A percentile compares a stretch with the other conserved stretches of the same genome.
phyloP scores from a whole-genome alignment of 2,888 invertebrate genomes.

The Pseudococcus longispinus region DNA sequence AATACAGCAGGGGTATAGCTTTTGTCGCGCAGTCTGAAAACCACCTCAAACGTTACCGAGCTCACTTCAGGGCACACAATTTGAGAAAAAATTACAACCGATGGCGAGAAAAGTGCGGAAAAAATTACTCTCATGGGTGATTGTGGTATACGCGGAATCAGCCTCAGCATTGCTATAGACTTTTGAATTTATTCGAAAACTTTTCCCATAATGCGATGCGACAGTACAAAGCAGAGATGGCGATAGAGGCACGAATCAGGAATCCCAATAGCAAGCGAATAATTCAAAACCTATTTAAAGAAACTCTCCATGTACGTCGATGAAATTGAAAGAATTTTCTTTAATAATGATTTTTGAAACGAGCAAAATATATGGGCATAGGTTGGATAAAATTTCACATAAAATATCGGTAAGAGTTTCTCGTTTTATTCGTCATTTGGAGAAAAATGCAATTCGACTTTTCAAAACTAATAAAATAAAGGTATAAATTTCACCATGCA shows the following conservation, averaged over 20 bases:
- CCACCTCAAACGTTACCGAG: background rate
- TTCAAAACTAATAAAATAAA: slow-evolving; percentile 12
- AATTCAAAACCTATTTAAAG: background rate
- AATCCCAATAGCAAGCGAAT: background rate
- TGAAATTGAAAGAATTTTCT: background rate
- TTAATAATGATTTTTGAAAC: background rate
- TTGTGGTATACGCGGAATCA: background rate
- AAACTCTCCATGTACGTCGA: background rate
- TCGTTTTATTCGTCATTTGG: background rate
- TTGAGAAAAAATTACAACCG: background rate
- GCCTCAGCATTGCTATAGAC: background rate
- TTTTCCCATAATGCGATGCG: slow-evolving; percentile 24
- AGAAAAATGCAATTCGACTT: slow-evolving; percentile 35
- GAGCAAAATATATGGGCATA: background rate
- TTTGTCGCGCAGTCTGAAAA: background rate
- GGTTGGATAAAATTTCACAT: background rate
- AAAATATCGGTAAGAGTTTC: background rate
- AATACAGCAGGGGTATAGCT: background rate
- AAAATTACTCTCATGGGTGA: slow-evolving; percentile 9
- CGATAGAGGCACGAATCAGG: background rate
- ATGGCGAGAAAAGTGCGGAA: background rate
- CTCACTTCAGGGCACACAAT: background rate
- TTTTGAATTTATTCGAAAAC: slow-evolving; percentile 11
- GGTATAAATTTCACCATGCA: background rate
- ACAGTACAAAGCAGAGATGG: background rate